Base-by-base conservation (phyloP, 2,113 vertebrate genomes). In the Daubentonia madagascariensis region DNA sequence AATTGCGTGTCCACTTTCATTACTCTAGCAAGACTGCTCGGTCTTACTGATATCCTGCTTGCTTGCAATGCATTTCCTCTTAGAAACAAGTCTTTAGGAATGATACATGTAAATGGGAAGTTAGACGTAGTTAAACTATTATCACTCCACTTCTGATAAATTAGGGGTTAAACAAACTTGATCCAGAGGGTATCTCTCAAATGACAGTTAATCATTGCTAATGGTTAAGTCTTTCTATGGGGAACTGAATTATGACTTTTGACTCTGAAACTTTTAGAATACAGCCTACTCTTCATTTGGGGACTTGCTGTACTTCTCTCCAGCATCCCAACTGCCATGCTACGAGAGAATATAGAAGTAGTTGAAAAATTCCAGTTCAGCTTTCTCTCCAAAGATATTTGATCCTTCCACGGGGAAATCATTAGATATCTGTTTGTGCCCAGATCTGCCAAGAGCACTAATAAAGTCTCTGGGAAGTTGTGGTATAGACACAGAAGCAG, bases 401-500 rank as follows among this genome's bases (percentile, higher is more conserved):
- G 89, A 79, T 86, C n/a, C 17, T 96, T 97, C 95, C 79, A 43
- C 9, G 35, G 91, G 93, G 91, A 97, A 98, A 97, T 97, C 45
- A 94, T 89, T 97, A 96, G 93, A 23, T 89, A 48, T 59, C 37
- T 61, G 86, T 96, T 96, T 86, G 85, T 93, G 48, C 23, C 37
- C 37, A 89, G 68, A 97, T 73, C 68, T 96, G 89, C 94, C 43
- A 92, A 91, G 79, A 96, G 17, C 92, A 93, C 90, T 91, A 93
- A 96, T 89, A 95, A 93, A 80, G 63, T 96, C 85, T 97, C 93
- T 76, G 50, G 85, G 89, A 97, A 94, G 50, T 22, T 93, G 72
- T 86, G 68, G 30, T 72, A 59, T 40, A 86, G 81, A 93, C 22
- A 14, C 32, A 93, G n/a, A 83, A 85, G 79, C 32, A 96, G 89